These are phyloP conservation scores for Taphrorychus bicolor DNA, from an alignment of 2,888 invertebrate species.

Conservation along the genomic window DNA sequence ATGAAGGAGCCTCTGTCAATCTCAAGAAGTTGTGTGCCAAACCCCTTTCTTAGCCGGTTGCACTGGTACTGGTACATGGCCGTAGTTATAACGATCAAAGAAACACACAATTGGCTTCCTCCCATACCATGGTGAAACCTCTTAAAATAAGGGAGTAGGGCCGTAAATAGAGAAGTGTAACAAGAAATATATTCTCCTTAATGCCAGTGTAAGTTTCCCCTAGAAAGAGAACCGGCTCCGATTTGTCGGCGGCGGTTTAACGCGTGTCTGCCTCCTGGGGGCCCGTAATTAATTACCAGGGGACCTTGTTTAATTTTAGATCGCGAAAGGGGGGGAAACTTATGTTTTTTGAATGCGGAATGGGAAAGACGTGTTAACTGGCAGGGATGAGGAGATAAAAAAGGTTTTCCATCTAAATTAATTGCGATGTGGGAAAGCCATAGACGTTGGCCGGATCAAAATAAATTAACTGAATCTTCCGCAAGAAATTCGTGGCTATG, in stretches of 20 bases:
- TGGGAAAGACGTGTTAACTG: not conserved
- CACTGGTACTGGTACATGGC: too few relatives aligned
- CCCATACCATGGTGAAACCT: too few relatives aligned
- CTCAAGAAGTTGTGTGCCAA: too few relatives aligned
- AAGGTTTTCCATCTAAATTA: not conserved
- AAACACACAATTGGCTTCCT: too few relatives aligned
- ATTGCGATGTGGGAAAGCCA: not conserved
- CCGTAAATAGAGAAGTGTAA: slow-evolving; percentile 9
- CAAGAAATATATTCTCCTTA: slow-evolving; percentile 5
- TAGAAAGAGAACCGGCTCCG: slow-evolving; percentile 4
- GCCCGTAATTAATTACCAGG: slow-evolving; percentile 34
- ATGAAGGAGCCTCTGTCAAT: too few relatives aligned
- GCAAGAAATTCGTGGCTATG: too few relatives aligned
- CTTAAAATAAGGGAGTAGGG: not conserved
- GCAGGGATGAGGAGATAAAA: not conserved
- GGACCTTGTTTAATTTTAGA: slow-evolving; percentile 18
- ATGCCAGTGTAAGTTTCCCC: not conserved
- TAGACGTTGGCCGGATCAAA: too few relatives aligned
- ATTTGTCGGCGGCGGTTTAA: slow-evolving; percentile 24
- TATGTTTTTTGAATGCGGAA: not conserved
- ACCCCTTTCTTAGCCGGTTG: too few relatives aligned
- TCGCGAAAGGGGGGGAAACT: not conserved
- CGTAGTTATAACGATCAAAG: too few relatives aligned
- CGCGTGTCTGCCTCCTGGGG: slow-evolving; percentile 20
- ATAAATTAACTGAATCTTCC: too few relatives aligned